Base-by-base conservation (phyloP, 2,113 vertebrate species). In the Eclectus roratus region DNA sequence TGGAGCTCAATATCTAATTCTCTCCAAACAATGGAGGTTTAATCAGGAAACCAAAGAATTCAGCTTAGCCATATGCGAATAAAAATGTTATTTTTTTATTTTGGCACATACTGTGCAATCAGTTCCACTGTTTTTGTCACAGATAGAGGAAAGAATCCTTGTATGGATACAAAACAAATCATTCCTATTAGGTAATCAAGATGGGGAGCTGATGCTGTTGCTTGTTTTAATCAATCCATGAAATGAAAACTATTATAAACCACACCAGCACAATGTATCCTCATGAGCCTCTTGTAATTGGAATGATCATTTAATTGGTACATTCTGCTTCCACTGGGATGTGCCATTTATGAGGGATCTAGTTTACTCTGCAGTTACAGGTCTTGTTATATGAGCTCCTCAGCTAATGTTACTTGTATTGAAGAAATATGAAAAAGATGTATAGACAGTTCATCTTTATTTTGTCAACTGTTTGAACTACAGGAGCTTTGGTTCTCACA, bases 251-350 rank as follows among this genome's bases (percentile, higher is more conserved):
- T 1, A 92, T 97, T 96, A 95, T 92, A 95, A 95, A 89, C 85
- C 92, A 85, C 88, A 94, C 74, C 66, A 95, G 84, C 74, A 91
- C 81, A 92, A 82, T 90, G 63, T 93, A 96, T 95, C 43, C 96
- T 91, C 91, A 65, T 61, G 92, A 96, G 96, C 15, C 55, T 81
- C 65, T 89, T 93, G 77, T 97, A 97, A 97, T 95, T 97, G 94
- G 90, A 53, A 95, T 94, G 93, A 96, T 97, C 88, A 96, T 96
- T 97, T 97, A 97, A 96, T 96, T 96, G 96, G 91, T 88, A 94
- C 93, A 93, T 93, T 93, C 76, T 93, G 28, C 79, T 94, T 94
- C 86, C 93, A 69, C 81, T 81, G 91, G 94, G 94, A 88, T 63
- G 44, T 81, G 76, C 65, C 72, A 60, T 93, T 96, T 94, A 89